Conservation (phyloP, 2,888 invertebrate genomes). For the Cryptus viduatorius region DNA sequence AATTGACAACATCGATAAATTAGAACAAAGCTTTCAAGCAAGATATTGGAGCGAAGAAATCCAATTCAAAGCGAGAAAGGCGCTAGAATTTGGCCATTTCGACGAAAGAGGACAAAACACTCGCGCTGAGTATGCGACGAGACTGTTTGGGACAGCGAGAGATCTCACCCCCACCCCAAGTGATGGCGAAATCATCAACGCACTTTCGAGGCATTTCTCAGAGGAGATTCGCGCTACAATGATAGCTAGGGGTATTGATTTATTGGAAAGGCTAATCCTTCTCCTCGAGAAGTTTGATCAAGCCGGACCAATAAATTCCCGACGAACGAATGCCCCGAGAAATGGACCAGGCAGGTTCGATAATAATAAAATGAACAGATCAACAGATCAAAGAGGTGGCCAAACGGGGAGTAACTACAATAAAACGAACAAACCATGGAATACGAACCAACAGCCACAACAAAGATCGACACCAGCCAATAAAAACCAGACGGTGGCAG, state of each 20-base stretch:
- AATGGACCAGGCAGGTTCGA: no score
- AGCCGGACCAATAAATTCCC: neutral
- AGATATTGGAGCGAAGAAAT: conserved; percentile 42
- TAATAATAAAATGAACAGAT: no score
- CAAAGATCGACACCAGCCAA: no score
- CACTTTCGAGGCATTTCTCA: conserved; percentile 11
- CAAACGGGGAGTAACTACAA: no score
- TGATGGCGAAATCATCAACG: neutral
- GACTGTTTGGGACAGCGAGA: neutral
- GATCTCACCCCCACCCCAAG: neutral
- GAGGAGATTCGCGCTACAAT: neutral
- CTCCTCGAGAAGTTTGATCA: neutral
- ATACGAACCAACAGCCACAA: no score
- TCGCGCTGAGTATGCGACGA: conserved; percentile 16
- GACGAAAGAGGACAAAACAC: neutral
- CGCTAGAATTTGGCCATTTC: conserved; percentile 2
- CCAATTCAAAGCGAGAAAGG: neutral
- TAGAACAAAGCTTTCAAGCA: neutral
- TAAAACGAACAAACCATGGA: no score
- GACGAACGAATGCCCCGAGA: neutral
- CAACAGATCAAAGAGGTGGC: no score
- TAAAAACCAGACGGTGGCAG: neutral
- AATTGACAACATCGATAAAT: neutral
- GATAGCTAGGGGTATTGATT: neutral
- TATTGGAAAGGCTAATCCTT: neutral